Evolutionary conservation across 64 coral and sea anemone species (phyloP), one percentile per base, ranked within the genome.

Genomic region (Stylophora pistillata): DNA sequence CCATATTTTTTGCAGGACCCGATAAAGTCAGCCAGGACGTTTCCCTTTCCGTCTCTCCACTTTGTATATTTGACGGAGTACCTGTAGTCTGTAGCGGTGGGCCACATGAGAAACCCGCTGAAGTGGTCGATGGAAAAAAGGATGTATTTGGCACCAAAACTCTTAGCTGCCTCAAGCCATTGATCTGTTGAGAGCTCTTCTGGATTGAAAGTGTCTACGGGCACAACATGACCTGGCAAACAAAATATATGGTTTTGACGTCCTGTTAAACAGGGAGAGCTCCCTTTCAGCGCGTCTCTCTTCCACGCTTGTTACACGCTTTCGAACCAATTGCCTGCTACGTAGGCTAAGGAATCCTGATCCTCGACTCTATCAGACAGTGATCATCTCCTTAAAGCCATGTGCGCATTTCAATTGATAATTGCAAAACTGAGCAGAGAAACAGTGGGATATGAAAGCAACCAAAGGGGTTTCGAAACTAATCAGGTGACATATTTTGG

Each of bases 81-180:
- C 18, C 90, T 93, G 82, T 96, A 96, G 13, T 84, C 26, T 10
- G 95, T 93, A 13, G 81, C 28, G 64, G 91, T 96, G 0, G 95
- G 91, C 95, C 95, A 96, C 53, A 96, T 69, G 3, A 96, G 83
- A 61, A 96, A 96, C 13, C 95, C 95, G 30, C 95, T 93, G 54
- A 96, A 96, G 55, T 96, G 95, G 17, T 89, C 91, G 2, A 96
- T 74, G 34, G 91, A 93, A 70, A 96, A 64, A 33, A 93, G 63
- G 4, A 96, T 88, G 30, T 93, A 96, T 75, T 90, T 96, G 28
- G 95, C 95, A 32, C 88, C 95, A 90, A 96, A 96, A 55, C 95
- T 96, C 41, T 78, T 78, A 0, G 95, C 95, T 20, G 95, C 88
- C 34, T 82, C 58, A 2, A 90, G 70, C 95, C 95, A 96, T 32